phyloP scores from a whole-genome alignment of 1,140 invertebrate genomes.

The Latrodectus geometricus region DNA sequence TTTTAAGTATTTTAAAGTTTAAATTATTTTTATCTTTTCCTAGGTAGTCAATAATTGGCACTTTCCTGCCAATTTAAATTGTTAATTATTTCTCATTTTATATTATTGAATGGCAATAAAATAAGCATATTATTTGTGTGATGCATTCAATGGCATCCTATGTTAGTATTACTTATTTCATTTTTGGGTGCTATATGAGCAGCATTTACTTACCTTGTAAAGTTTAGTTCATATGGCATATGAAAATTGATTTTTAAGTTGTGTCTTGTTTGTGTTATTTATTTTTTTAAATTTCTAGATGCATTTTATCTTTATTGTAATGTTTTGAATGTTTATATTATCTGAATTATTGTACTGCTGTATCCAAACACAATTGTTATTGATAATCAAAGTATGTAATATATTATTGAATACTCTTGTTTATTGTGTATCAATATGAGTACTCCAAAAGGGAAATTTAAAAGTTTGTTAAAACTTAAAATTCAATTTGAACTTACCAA shows the following conservation, averaged over 20 bases:
- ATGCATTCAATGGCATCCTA: neutral
- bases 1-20: no score
- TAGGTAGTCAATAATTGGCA: no score
- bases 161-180: neutral
- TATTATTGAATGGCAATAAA: slow-evolving; percentile 13
- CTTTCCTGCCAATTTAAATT: no score
- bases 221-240: slow-evolving; percentile 1
- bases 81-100: no score
- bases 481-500: no score
- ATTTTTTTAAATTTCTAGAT: slow-evolving; percentile 34
- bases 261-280: slow-evolving; percentile 34
- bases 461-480: no score
- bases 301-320: slow-evolving; percentile 14
- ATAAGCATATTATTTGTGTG: slow-evolving; percentile 1
- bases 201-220: neutral
- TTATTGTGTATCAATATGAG: no score
- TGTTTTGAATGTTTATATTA: neutral
- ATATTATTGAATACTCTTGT: no score
- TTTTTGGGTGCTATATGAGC: neutral
- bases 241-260: neutral
- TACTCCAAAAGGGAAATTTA: no score
- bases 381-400: neutral
- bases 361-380: neutral
- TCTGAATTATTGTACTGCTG: no score
- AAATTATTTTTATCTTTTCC: no score